Conservation (phyloP, 2,888 invertebrate species). For the Eulithis prunata region DNA sequence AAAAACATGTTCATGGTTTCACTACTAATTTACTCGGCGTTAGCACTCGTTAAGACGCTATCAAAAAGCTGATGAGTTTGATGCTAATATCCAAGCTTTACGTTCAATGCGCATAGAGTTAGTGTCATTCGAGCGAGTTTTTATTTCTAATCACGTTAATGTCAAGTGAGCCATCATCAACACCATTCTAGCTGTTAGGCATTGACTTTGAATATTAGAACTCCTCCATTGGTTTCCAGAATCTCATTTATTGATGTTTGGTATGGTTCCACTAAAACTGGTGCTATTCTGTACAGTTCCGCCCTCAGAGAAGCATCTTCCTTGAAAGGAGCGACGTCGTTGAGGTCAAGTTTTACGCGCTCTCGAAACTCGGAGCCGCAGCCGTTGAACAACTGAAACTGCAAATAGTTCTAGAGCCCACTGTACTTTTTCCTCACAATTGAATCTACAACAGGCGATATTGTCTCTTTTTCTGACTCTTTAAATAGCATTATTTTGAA, state of each 20-base stretch:
- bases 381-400: constrained; percentile 7
- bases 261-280: not conserved
- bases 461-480: no score
- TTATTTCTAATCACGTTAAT: no score
- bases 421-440: not conserved
- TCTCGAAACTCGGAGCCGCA: constrained; percentile 17
- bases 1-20: not conserved
- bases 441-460: not conserved
- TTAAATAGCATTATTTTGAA: no score
- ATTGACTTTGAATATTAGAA: no score
- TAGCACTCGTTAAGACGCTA: not conserved
- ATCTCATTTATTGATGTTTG: not conserved
- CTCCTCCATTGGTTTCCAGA: no score
- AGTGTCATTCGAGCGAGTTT: no score
- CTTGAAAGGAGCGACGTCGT: constrained; percentile 16
- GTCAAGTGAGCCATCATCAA: no score
- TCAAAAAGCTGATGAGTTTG: not conserved
- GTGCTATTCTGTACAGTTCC: constrained; percentile 1
- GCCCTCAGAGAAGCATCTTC: constrained; percentile 10
- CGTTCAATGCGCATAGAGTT: no score
- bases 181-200: no score
- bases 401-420: constrained; percentile 14
- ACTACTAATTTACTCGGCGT: not conserved
- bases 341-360: constrained; percentile 25
- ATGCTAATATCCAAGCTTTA: no score